Conservation (phyloP, 2,888 invertebrate species). For the Axea sp. region DNA sequence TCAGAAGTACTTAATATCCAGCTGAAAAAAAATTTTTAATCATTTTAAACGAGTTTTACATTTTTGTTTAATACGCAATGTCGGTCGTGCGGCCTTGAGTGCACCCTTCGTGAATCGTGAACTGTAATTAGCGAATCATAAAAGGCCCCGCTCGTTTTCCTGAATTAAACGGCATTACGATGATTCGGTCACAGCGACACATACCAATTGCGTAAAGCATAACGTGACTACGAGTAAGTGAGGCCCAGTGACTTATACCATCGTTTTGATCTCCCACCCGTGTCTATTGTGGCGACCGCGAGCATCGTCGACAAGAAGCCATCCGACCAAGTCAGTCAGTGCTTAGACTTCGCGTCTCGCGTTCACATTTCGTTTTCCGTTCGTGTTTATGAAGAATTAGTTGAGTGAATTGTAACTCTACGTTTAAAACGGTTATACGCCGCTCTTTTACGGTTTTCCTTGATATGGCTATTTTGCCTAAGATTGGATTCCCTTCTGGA, state of each 20-base stretch:
- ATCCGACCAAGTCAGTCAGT: constrained; percentile 75
- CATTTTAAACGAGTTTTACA: too few relatives aligned
- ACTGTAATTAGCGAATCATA: constrained; percentile 34
- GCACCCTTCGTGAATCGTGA: constrained; percentile 18
- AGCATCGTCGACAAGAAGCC: constrained; percentile 70
- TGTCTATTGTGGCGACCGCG: constrained; percentile 72
- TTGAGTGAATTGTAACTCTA: constrained; percentile 28
- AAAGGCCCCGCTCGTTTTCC: constrained; percentile 31
- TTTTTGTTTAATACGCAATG: too few relatives aligned
- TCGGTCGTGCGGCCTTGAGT: too few relatives aligned
- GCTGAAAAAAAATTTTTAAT: too few relatives aligned
- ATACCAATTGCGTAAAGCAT: constrained; percentile 47
- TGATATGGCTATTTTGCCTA: constrained; percentile 22
- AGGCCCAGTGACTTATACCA: constrained; percentile 63
- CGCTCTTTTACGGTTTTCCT: constrained; percentile 11
- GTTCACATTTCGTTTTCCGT: constrained; percentile 60
- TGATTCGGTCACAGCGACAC: constrained; percentile 32
- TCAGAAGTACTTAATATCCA: too few relatives aligned
- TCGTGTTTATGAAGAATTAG: constrained; percentile 43
- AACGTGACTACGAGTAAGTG: constrained; percentile 38
- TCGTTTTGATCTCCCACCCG: constrained; percentile 77
- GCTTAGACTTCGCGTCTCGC: constrained; percentile 73
- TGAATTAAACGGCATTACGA: constrained; percentile 34
- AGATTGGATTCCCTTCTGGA: constrained; percentile 57
- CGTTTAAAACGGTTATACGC: constrained; percentile 2